Percentiles rank a stretch among this genome's conserved stretches.
These are phyloP conservation scores for Cheilosia scutellata DNA, from an alignment of 2,888 invertebrate genomes.

Conservation along the genomic window DNA sequence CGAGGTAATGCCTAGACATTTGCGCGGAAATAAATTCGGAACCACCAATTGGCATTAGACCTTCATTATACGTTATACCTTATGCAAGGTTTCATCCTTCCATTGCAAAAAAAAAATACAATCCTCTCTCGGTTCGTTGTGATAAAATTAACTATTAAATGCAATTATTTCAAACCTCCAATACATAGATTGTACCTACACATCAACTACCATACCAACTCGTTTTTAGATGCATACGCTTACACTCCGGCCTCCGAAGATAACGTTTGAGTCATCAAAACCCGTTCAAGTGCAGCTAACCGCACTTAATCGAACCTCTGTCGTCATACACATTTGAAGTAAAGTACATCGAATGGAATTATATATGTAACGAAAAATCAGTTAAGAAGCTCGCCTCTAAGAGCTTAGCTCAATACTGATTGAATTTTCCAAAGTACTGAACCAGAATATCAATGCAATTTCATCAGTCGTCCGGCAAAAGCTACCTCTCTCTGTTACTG, in stretches of 20 bases:
- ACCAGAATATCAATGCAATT: conserved; percentile 54
- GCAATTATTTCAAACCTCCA: too few species aligned
- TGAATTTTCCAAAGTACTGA: conserved; percentile 65
- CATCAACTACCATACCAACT: too few species aligned
- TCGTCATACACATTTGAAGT: conserved; percentile 25
- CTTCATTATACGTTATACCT: too few species aligned
- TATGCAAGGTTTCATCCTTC: too few species aligned
- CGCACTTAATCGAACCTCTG: background rate
- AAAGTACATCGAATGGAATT: conserved; percentile 20
- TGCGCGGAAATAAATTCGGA: too few species aligned
- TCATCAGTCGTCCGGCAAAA: conserved; percentile 39
- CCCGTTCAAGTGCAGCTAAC: background rate
- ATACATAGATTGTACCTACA: too few species aligned
- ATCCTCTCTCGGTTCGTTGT: too few species aligned
- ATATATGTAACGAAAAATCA: conserved; percentile 13
- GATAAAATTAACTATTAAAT: too few species aligned
- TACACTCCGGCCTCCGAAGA: background rate
- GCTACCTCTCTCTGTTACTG: background rate
- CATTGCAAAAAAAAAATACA: too few species aligned
- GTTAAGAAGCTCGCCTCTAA: conserved; percentile 32
- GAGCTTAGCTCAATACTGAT: conserved; percentile 48
- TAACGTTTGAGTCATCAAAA: background rate
- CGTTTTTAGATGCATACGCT: too few species aligned
- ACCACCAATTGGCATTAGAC: too few species aligned
- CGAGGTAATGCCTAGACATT: too few species aligned